Conservation (phyloP, 2,113 vertebrate species). For the Rhagologus leucostigma region DNA sequence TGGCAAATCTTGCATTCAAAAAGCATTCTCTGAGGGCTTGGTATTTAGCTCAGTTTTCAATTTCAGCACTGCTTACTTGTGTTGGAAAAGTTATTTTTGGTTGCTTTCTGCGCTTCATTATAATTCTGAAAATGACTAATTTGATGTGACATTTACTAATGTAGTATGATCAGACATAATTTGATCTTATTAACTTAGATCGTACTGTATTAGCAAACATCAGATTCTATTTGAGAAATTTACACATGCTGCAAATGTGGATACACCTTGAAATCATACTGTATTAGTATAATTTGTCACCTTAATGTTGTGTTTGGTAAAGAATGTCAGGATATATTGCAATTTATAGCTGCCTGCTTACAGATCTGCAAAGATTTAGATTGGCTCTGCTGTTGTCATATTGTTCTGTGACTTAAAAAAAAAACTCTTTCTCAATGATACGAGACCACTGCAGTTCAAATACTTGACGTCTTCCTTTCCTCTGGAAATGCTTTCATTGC, state of each 20-base stretch:
- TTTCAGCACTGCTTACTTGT: slow-evolving; percentile 47
- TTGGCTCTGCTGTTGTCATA: neutral
- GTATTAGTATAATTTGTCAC: slow-evolving; percentile 51
- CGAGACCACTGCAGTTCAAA: neutral
- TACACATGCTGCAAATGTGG: slow-evolving; percentile 28
- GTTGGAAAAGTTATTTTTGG: slow-evolving; percentile 67
- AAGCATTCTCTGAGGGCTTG: neutral
- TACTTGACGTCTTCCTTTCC: too few relatives aligned
- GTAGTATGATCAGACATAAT: slow-evolving; percentile 72
- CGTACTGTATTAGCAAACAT: slow-evolving; percentile 69
- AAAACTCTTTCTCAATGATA: neutral
- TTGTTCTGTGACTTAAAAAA: neutral
- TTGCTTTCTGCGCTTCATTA: slow-evolving; percentile 56
- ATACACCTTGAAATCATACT: slow-evolving; percentile 63
- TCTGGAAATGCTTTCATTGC: neutral
- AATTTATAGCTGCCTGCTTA: neutral
- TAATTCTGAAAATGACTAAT: slow-evolving; percentile 66
- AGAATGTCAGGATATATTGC: neutral
- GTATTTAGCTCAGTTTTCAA: neutral
- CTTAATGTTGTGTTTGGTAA: slow-evolving; percentile 28
- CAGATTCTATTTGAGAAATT: slow-evolving; percentile 64
- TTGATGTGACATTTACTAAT: slow-evolving; percentile 73
- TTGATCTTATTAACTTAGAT: slow-evolving; percentile 73
- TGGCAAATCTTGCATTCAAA: neutral
- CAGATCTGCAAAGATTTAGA: neutral